A percentile compares a stretch with the other conserved stretches of the same genome.
phyloP scores from a whole-genome alignment of 2,113 vertebrate species.

The Cyanocitta stelleri region DNA sequence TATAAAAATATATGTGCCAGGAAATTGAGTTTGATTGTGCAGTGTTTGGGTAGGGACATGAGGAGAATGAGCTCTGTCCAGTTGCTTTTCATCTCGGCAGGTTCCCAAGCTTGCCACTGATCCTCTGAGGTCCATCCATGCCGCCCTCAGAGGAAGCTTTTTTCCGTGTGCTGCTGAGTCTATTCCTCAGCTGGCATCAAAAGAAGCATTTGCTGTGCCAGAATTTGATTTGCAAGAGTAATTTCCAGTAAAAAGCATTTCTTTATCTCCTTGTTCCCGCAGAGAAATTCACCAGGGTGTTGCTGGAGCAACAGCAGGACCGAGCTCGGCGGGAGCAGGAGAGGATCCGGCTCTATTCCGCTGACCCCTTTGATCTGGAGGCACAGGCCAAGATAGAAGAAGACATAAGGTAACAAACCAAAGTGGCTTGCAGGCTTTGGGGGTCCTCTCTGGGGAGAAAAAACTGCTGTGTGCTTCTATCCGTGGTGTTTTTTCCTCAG shows the following conservation, averaged over 20 bases:
- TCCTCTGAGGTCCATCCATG: not conserved
- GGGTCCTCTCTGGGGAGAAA: not conserved
- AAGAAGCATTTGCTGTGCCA: not conserved
- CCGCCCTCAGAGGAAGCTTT: not conserved
- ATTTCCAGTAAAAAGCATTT: constrained; percentile 20
- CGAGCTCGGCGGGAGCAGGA: constrained; percentile 91
- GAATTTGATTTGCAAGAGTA: not conserved
- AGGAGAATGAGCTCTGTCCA: not conserved
- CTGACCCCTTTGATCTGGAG: constrained; percentile 96
- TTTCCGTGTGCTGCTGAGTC: not conserved
- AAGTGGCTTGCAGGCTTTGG: not conserved
- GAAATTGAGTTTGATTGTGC: not conserved
- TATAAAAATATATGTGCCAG: not conserved
- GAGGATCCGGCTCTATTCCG: constrained; percentile 90
- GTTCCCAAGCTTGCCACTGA: not conserved
- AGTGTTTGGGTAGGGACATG: not conserved
- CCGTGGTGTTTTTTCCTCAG: not conserved
- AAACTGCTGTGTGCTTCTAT: not conserved
- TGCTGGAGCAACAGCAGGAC: constrained; percentile 94
- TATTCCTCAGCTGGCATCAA: not conserved
- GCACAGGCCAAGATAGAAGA: constrained; percentile 99
- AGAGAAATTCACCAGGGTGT: constrained; percentile 94
- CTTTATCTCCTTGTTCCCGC: not conserved
- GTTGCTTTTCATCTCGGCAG: not conserved
- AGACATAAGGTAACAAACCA: constrained; percentile 86